Conservation (phyloP, 2,888 invertebrate species). For the Coremacera marginata region DNA sequence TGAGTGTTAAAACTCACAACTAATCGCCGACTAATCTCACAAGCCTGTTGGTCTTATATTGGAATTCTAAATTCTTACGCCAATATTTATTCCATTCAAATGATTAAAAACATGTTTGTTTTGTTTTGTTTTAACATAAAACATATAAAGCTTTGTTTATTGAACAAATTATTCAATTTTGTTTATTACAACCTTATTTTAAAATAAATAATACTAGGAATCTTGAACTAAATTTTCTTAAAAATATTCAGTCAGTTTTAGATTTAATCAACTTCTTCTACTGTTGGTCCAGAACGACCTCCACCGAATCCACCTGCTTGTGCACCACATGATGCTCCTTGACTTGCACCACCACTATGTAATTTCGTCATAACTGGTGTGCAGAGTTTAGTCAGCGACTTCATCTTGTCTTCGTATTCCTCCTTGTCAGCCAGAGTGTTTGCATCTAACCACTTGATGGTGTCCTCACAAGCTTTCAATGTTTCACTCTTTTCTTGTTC, state of each 20-base stretch:
- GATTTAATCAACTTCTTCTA: conserved; percentile 58
- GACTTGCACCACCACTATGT: conserved; percentile 71
- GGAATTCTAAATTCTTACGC: too few species aligned
- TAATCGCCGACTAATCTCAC: too few species aligned
- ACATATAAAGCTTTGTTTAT: too few species aligned
- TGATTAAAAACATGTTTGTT: too few species aligned
- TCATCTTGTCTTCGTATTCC: conserved; percentile 75
- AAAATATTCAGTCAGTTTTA: background rate
- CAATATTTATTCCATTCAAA: too few species aligned
- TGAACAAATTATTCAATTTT: too few species aligned
- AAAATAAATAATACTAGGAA: too few species aligned
- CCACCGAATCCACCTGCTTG: conserved; percentile 73
- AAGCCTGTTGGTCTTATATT: too few species aligned
- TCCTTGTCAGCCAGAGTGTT: conserved; percentile 83
- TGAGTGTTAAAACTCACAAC: too few species aligned
- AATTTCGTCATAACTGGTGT: conserved; percentile 71
- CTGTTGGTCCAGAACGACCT: conserved; percentile 65
- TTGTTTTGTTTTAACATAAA: too few species aligned
- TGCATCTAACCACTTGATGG: conserved; percentile 80
- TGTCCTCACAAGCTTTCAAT: conserved; percentile 75
- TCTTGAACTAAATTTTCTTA: background rate
- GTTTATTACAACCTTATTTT: too few species aligned
- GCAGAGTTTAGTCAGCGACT: conserved; percentile 66
- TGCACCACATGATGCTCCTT: conserved; percentile 63
- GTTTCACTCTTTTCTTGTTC: conserved; percentile 78